Percentiles rank a stretch among this genome's conserved stretches.
Evolutionary conservation across 2,113 vertebrate species (phyloP).

Genomic region (Diglossa brunneiventris): DNA sequence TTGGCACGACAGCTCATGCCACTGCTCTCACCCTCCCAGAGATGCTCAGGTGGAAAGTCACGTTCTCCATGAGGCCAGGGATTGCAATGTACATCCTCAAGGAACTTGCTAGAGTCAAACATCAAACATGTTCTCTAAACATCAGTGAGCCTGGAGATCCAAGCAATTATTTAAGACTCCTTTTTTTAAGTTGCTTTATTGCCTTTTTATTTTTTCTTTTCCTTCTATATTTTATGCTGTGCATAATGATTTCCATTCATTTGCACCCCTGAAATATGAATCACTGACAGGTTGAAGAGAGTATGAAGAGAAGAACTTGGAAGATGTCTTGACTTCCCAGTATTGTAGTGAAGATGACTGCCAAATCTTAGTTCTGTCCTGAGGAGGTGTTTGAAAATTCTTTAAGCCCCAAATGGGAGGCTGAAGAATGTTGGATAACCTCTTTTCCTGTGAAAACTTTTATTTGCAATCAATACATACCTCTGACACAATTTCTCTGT

Average conservation of each 20-base stretch:
- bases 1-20: rapidly evolving
- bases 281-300: background rate
- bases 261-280: background rate
- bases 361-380: background rate
- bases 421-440: background rate
- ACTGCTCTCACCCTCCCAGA: background rate
- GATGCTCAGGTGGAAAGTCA: rapidly evolving
- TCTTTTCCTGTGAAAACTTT: background rate
- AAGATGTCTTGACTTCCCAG: background rate
- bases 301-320: background rate
- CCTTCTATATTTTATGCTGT: background rate
- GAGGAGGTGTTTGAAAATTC: background rate
- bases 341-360: background rate
- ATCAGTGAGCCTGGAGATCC: background rate
- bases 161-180: background rate
- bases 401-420: background rate
- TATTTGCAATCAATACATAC: background rate
- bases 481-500: background rate
- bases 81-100: rapidly evolving
- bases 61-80: rapidly evolving
- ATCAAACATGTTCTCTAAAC: background rate
- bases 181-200: background rate
- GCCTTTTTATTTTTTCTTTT: background rate
- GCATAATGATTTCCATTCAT: background rate
- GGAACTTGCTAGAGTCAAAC: background rate